phyloP scores from a whole-genome alignment of 2,797 vertebrate genomes.

The Amazona ochrocephala region DNA sequence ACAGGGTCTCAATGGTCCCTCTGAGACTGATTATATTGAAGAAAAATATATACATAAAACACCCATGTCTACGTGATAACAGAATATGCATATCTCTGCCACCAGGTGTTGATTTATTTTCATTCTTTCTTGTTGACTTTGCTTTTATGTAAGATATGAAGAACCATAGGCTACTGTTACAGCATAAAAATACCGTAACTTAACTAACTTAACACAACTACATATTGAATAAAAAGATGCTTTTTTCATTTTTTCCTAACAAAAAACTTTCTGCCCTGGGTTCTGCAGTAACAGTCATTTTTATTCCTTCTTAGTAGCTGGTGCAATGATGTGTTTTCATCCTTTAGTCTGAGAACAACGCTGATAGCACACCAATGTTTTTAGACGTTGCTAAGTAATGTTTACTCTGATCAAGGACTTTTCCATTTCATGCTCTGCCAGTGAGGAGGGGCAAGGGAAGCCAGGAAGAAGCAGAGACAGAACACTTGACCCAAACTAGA shows the following conservation, averaged over 20 bases:
- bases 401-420: background rate
- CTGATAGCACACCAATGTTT: background rate
- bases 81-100: background rate
- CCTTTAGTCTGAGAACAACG: background rate
- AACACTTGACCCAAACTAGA: background rate
- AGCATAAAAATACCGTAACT: background rate
- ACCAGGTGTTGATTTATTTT: background rate
- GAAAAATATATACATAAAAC: background rate
- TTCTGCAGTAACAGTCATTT: background rate
- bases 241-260: fast-evolving
- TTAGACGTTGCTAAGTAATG: background rate
- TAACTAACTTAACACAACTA: background rate
- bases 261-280: background rate
- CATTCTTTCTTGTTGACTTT: background rate
- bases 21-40: background rate
- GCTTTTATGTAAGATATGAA: background rate
- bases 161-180: background rate
- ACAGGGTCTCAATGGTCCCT: background rate
- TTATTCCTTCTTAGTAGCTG: background rate
- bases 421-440: background rate
- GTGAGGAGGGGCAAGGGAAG: background rate
- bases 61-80: background rate
- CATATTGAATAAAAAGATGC: fast-evolving
- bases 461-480: too few species aligned
- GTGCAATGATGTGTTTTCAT: background rate